Percentiles rank a stretch among this genome's conserved stretches.
These are phyloP conservation scores for Melanerpes formicivorus DNA, from an alignment of 2,113 vertebrate species.

Conservation along the genomic window DNA sequence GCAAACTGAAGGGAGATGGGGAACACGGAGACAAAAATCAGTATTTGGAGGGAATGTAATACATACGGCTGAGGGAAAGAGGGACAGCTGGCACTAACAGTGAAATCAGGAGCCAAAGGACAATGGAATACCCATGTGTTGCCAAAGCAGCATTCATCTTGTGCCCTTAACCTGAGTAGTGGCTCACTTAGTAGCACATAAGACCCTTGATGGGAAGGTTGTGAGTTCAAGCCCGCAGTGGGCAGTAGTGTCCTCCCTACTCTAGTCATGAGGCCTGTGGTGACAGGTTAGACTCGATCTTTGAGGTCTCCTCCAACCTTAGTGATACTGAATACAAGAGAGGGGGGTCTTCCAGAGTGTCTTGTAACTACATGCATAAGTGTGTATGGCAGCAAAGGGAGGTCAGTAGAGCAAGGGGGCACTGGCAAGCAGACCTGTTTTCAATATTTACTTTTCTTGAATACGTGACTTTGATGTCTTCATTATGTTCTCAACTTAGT, in stretches of 20 bases:
- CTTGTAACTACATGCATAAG: rapidly evolving
- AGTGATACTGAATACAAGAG: background rate
- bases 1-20: rapidly evolving
- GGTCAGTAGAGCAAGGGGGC: background rate
- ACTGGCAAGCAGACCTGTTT: background rate
- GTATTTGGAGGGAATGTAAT: background rate
- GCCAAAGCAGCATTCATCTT: background rate
- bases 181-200: no score
- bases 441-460: conserved; percentile 17
- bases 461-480: conserved; percentile 13
- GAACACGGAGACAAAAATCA: background rate
- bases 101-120: background rate
- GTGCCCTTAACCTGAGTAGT: background rate
- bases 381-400: background rate
- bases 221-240: no score
- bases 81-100: background rate
- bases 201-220: no score
- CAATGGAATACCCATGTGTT: background rate
- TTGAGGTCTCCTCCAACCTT: no score
- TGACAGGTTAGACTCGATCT: no score
- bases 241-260: no score
- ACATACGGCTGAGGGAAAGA: background rate
- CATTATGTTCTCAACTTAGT: conserved; percentile 6
- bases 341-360: background rate
- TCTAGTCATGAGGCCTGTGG: no score